These are phyloP conservation scores for Anthopleura xanthogrammica DNA, from an alignment of 92 coral and sea anemone species.

Conservation along the genomic window DNA sequence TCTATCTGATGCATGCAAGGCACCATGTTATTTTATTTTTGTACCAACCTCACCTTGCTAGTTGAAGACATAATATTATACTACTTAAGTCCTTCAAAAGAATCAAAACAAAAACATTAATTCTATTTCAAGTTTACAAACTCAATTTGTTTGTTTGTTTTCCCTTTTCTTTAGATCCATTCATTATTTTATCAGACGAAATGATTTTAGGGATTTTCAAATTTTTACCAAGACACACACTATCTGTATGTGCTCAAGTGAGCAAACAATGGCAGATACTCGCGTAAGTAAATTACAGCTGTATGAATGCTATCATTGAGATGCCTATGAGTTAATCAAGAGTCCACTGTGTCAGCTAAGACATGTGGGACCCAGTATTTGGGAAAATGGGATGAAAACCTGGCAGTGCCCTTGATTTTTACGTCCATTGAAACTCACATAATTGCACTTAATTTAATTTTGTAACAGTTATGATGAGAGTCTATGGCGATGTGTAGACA, in stretches of 20 bases:
- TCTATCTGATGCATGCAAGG: too few relatives aligned
- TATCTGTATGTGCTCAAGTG: slow-evolving; percentile 77
- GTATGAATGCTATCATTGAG: too few relatives aligned
- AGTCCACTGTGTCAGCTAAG: too few relatives aligned
- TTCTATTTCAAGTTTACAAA: too few relatives aligned
- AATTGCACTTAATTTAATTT: neutral
- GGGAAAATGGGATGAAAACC: too few relatives aligned
- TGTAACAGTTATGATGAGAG: slow-evolving; percentile 82
- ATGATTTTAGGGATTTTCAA: slow-evolving; percentile 81
- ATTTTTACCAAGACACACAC: slow-evolving; percentile 62
- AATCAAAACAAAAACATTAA: too few relatives aligned
- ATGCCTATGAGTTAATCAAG: too few relatives aligned
- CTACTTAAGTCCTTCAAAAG: too few relatives aligned
- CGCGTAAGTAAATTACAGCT: slow-evolving; percentile 61
- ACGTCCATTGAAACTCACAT: neutral
- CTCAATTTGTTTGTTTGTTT: neutral
- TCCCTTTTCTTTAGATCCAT: slow-evolving; percentile 53
- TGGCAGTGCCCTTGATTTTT: neutral
- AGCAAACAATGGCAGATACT: slow-evolving; percentile 91
- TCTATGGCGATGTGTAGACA: slow-evolving; percentile 80
- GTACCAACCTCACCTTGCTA: too few relatives aligned
- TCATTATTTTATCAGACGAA: slow-evolving; percentile 88
- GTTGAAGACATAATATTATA: too few relatives aligned
- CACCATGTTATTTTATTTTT: too few relatives aligned
- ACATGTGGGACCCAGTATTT: too few relatives aligned